phyloP scores from a whole-genome alignment of 1,140 invertebrate species.

The Himalopsyche phryganea region DNA sequence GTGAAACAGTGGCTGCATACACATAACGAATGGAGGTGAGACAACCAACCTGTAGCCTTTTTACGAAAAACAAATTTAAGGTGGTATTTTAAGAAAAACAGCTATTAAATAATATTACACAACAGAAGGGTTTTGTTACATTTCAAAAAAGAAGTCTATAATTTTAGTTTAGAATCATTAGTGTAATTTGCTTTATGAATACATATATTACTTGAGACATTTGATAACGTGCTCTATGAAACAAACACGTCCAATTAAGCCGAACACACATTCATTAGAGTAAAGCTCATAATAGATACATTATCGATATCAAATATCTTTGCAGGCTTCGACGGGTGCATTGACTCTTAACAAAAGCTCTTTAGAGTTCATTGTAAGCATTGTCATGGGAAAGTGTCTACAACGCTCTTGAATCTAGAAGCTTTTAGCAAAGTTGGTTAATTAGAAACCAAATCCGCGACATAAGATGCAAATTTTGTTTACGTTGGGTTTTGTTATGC shows the following conservation, averaged over 20 bases:
- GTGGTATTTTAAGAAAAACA: too few species aligned
- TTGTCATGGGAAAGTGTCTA: conserved; percentile 17
- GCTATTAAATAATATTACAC: too few species aligned
- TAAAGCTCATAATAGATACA: neutral
- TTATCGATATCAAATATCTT: neutral
- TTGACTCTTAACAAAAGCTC: neutral
- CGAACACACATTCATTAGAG: neutral
- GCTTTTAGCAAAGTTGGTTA: conserved; percentile 12
- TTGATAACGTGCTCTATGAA: too few species aligned
- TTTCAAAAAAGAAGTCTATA: too few species aligned
- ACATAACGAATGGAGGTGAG: too few species aligned
- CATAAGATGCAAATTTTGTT: conserved; percentile 18
- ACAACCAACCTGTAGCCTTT: too few species aligned
- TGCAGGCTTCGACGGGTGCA: neutral
- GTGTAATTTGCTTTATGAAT: too few species aligned
- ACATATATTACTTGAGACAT: too few species aligned
- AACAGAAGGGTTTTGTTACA: too few species aligned
- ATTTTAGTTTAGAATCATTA: too few species aligned
- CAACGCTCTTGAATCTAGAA: neutral
- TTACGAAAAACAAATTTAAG: too few species aligned
- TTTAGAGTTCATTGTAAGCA: neutral
- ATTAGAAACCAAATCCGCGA: conserved; percentile 9
- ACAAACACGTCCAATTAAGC: neutral
- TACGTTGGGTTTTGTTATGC: neutral
- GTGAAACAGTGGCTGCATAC: too few species aligned